phyloP scores from a whole-genome alignment of 2,113 vertebrate genomes.

The Elephas maximus region DNA sequence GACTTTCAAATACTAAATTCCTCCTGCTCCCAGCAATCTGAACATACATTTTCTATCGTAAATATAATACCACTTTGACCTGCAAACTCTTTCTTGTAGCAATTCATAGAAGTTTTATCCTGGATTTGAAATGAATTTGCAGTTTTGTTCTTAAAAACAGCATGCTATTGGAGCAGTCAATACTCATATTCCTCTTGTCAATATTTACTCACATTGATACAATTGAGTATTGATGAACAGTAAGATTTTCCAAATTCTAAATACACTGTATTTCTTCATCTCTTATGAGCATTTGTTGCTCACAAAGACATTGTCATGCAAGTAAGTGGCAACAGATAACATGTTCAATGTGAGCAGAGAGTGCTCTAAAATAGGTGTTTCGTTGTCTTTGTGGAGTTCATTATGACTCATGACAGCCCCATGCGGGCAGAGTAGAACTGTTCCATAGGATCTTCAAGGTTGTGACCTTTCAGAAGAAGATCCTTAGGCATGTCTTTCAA shows the following conservation, averaged over 20 bases:
- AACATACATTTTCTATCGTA: not conserved
- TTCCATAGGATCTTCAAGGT: not conserved
- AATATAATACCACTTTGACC: not conserved
- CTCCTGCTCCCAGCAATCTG: not conserved
- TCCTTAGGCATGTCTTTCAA: not conserved
- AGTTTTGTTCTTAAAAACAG: slow-evolving; percentile 10
- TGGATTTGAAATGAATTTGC: not conserved
- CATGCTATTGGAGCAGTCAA: not conserved
- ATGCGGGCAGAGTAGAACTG: not conserved
- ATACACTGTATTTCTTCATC: not conserved
- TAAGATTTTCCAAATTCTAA: not conserved
- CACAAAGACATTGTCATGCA: not conserved
- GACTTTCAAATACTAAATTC: slow-evolving; percentile 14
- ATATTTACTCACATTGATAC: not conserved
- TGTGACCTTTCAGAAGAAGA: not conserved
- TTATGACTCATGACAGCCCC: not conserved
- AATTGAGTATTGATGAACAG: not conserved
- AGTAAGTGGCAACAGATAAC: not conserved
- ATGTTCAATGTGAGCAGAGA: not conserved
- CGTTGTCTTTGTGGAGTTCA: not conserved
- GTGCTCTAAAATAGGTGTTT: not conserved
- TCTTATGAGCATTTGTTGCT: too few species aligned
- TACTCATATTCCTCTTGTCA: not conserved
- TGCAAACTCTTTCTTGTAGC: not conserved
- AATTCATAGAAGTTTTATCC: slow-evolving; percentile 5